Base-by-base conservation (phyloP, 2,797 vertebrate species). In the Chromobotia macracanthus region DNA sequence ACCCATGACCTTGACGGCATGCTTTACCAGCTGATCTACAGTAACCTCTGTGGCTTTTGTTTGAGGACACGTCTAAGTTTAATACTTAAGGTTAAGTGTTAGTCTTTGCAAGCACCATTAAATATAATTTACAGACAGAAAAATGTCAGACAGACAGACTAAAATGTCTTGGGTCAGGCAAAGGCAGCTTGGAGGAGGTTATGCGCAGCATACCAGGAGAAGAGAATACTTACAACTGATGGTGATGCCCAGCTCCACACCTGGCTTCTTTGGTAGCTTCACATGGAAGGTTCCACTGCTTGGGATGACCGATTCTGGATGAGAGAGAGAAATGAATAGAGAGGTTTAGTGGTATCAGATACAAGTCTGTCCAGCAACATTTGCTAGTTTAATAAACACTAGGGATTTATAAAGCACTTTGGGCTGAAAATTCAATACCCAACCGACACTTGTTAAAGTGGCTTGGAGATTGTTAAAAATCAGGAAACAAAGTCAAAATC, bases 261-360 rank as follows among this genome's bases (percentile, higher is more conserved):
- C 97, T 25, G 96, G 95, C 82, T 97, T 99, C 94, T 99, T 99
- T 67, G 97, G 97, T 78, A 99, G 94, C 88, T 99, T 99, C 77
- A 99, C 97, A 2, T 99, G 97, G 89, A 99, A 99, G 18, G 97
- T 99, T 71, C 97, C 97, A 79, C 97, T 98, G 87, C 97, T 98
- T 76, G 97, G 97, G 85, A 99, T 96, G 82, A 99, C 97, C 3
- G 97, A 99, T 89, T 99, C 97, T 99, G 89, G 41, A 13, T 18
- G 16, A 69, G n/a, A 15, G 15, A 7, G n/a, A 53, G 23, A 35
- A 44, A 11, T 3, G 31, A 25, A 58, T 5, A 65, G 3, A 16
- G 5, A 31, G n/a, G 28, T 48, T 21, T n/a, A 23, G 19, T 6
- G 6, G 58, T n/a, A 10, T 44, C 25, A 48, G 13, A 63, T 21